These are phyloP conservation scores for Abrostola tripartita DNA, from an alignment of 2,888 invertebrate species.

Conservation along the genomic window DNA sequence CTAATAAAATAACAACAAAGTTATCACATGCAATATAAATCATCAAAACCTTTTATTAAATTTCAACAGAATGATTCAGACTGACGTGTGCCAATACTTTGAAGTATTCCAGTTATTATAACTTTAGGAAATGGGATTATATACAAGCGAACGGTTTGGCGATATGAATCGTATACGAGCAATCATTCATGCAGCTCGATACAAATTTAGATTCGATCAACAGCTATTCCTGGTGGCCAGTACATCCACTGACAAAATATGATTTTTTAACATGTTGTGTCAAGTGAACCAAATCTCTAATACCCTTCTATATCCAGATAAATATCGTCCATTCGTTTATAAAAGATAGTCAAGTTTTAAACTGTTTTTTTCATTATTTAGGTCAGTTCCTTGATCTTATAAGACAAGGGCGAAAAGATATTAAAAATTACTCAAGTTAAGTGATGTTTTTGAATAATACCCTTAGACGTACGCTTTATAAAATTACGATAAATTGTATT, in stretches of 20 bases:
- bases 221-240: slow-evolving; percentile 59
- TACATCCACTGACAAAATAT: slow-evolving; percentile 27
- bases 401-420: too few relatives aligned
- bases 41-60: slow-evolving; percentile 14
- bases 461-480: too few relatives aligned
- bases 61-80: slow-evolving; percentile 28
- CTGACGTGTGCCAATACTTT: slow-evolving; percentile 41
- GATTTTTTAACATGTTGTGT: background rate
- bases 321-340: too few relatives aligned
- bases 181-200: slow-evolving; percentile 61
- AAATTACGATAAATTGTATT: too few relatives aligned
- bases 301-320: background rate
- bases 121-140: slow-evolving; percentile 61
- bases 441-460: too few relatives aligned
- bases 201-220: slow-evolving; percentile 68
- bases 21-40: background rate
- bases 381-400: too few relatives aligned
- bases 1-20: background rate
- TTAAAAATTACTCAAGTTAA: too few relatives aligned
- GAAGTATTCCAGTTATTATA: slow-evolving; percentile 57
- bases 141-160: slow-evolving; percentile 59
- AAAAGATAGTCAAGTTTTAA: too few relatives aligned
- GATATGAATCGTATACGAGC: slow-evolving; percentile 60
- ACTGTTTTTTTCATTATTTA: too few relatives aligned
- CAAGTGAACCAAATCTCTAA: background rate